Evolutionary conservation across 2,797 vertebrate genomes (phyloP), one percentile per base, ranked within the genome.

Genomic region (Cynopterus sphinx): DNA sequence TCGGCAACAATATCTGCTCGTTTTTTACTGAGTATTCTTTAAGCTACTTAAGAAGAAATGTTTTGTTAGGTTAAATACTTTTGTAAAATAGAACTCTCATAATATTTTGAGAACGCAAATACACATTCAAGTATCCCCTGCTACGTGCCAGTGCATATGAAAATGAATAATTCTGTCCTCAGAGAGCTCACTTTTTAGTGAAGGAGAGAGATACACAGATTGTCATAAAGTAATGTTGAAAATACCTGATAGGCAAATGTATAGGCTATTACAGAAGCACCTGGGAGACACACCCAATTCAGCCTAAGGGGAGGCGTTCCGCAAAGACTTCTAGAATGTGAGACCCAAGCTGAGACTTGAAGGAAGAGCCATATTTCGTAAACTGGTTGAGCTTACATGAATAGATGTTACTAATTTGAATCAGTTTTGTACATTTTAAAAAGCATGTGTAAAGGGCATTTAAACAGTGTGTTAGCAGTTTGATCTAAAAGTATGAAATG

Each of bases 11-110:
- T 26, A 70, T 67, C 17, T 43, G 33, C 17, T 82, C 46, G 16
- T 61, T 91, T 53, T 3, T 77, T 61, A 41, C 2, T 74, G 67
- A 51, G n/a, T 36, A 82, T 57, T 82, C 83, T 78, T 68, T 55
- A 73, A 83, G 57, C 13, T 75, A 61, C 55, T 59, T 84, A 81
- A 49, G 53, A 85, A 90, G 16, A 90, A 82, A 88, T 63, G 6
- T 68, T 81, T 92, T 81, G 46, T 83, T 68, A 87, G 75, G 12
- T 43, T 74, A 93, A 97, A 96, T 70, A 33, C 5, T 59, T 88
- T 63, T 22, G 10, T 88, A 87, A 94, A 86, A 71, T n/a, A 63
- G 68, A 67, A 73, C 75, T 96, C 91, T 22, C 51, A 88, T 63
- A 87, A 46, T 79, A 90, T 88, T 87, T 55, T 22, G 28, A 84